Conservation (phyloP, 2,888 invertebrate genomes). For the Balanococcus diminutus region DNA sequence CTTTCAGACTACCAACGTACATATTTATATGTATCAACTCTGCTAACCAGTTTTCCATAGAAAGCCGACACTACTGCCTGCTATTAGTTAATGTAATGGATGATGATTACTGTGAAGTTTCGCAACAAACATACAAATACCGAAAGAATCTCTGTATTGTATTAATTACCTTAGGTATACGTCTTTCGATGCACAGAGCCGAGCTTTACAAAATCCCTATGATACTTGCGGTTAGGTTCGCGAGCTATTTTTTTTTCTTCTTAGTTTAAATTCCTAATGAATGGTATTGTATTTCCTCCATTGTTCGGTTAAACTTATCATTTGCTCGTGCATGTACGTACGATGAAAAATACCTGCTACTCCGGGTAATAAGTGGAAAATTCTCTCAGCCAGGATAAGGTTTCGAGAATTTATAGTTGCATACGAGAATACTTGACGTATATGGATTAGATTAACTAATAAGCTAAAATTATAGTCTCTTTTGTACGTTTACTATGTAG, state of each 20-base stretch:
- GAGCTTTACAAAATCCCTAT: neutral
- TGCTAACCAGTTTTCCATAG: slow-evolving; percentile 54
- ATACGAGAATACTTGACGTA: neutral
- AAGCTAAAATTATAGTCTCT: slow-evolving; percentile 2
- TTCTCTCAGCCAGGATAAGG: neutral
- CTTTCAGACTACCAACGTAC: neutral
- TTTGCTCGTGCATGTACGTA: neutral
- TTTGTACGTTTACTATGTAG: neutral
- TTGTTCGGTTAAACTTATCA: slow-evolving; percentile 32
- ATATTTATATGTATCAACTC: slow-evolving; percentile 44
- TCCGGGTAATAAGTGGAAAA: neutral
- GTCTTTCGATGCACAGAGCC: neutral
- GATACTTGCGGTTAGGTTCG: neutral
- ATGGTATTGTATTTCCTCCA: slow-evolving; percentile 41
- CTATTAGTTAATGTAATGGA: slow-evolving; percentile 53
- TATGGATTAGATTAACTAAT: slow-evolving; percentile 13
- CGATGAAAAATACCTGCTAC: neutral
- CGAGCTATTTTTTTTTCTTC: neutral
- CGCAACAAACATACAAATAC: slow-evolving; percentile 50
- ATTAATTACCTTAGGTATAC: slow-evolving; percentile 40
- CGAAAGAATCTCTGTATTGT: slow-evolving; percentile 28
- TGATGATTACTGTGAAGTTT: slow-evolving; percentile 51
- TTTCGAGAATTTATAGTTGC: neutral
- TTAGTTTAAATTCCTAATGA: slow-evolving; percentile 31
- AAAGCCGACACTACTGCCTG: slow-evolving; percentile 50